phyloP scores from a whole-genome alignment of 1,140 invertebrate species.

The Lucilia sericata region DNA sequence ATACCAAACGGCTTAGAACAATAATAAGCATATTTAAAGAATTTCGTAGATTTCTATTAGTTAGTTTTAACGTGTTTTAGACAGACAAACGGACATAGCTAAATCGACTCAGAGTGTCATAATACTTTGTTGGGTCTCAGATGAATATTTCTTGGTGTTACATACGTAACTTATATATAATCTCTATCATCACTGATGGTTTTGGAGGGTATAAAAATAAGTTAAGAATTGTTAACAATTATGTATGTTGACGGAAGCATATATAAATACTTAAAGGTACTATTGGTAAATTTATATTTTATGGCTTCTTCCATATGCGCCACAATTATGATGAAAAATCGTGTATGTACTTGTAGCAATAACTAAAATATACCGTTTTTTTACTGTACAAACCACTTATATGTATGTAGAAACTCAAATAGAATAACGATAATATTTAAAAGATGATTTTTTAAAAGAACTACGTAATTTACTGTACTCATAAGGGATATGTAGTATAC shows the following conservation, averaged over 20 bases:
- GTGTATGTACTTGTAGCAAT: background rate
- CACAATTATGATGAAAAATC: background rate
- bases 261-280: background rate
- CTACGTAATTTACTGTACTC: conserved; percentile 7
- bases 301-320: conserved; percentile 2
- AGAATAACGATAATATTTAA: background rate
- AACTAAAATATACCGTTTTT: background rate
- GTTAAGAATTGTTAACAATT: conserved; percentile 4
- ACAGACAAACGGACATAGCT: too few relatives aligned
- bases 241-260: background rate
- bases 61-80: too few relatives aligned
- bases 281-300: background rate
- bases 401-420: background rate
- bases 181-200: background rate
- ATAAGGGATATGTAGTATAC: background rate
- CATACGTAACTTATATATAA: too few relatives aligned
- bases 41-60: too few relatives aligned
- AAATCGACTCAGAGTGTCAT: too few relatives aligned
- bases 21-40: too few relatives aligned
- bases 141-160: too few relatives aligned
- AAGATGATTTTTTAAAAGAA: conserved; percentile 6
- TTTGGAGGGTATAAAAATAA: background rate
- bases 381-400: background rate
- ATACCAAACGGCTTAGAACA: too few relatives aligned
- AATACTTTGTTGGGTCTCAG: too few relatives aligned